phyloP scores from a whole-genome alignment of 2,888 invertebrate species.

The Perizoma flavofasciatum region DNA sequence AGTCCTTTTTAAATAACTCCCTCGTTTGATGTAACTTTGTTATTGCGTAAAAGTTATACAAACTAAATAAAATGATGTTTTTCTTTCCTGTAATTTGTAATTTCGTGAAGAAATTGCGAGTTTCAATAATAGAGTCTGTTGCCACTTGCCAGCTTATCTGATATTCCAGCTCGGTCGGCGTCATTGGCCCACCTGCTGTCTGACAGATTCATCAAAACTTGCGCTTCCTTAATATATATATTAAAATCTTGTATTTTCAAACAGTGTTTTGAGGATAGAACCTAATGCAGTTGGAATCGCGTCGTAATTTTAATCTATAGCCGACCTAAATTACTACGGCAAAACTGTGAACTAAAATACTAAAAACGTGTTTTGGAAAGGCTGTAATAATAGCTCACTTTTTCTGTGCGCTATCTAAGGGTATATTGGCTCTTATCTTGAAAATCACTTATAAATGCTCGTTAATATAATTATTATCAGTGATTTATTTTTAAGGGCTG shows the following conservation, averaged over 20 bases:
- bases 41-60: slow-evolving; percentile 14
- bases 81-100: slow-evolving; percentile 7
- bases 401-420: slow-evolving; percentile 34
- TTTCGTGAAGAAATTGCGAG: slow-evolving; percentile 4
- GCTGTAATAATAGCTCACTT: slow-evolving; percentile 34
- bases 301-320: slow-evolving; percentile 36
- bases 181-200: slow-evolving; percentile 25
- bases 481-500: slow-evolving; percentile 6
- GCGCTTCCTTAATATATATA: slow-evolving; percentile 18
- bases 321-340: slow-evolving; percentile 31
- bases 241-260: slow-evolving; percentile 16
- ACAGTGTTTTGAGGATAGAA: slow-evolving; percentile 15
- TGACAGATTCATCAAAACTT: slow-evolving; percentile 27
- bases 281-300: slow-evolving; percentile 30
- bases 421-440: slow-evolving; percentile 36
- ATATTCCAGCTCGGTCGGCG: slow-evolving; percentile 18
- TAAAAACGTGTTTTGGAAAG: slow-evolving; percentile 34
- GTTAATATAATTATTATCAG: slow-evolving; percentile 20
- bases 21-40: slow-evolving; percentile 19
- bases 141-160: slow-evolving; percentile 26
- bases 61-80: slow-evolving; percentile 4
- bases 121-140: slow-evolving; percentile 19
- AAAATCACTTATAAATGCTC: slow-evolving; percentile 30
- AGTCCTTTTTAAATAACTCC: slow-evolving; percentile 21
- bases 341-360: slow-evolving; percentile 33